phyloP scores from a whole-genome alignment of 2,797 vertebrate species.

The Selene dorsalis region DNA sequence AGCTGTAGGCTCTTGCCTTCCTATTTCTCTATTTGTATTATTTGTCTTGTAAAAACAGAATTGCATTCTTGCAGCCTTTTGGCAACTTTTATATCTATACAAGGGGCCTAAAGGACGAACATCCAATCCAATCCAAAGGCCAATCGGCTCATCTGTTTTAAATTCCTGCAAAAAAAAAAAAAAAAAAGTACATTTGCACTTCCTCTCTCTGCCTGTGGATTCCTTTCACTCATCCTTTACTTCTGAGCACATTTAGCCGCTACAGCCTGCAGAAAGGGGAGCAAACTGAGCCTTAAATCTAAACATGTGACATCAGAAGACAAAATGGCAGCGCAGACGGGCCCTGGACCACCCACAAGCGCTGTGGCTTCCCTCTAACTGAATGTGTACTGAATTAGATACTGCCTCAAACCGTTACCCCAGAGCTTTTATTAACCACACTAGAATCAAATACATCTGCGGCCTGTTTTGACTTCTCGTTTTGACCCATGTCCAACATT shows the following conservation, averaged over 20 bases:
- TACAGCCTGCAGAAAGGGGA: conserved; percentile 51
- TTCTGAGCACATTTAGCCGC: conserved; percentile 52
- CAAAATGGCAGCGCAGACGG: conserved; percentile 70
- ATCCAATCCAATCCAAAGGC: conserved; percentile 50
- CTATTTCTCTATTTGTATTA: conserved; percentile 47
- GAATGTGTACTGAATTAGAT: conserved; percentile 75
- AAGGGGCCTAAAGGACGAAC: conserved; percentile 35
- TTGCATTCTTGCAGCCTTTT: conserved; percentile 42
- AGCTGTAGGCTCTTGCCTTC: conserved; percentile 49
- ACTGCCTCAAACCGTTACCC: conserved; percentile 53
- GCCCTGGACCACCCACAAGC: conserved; percentile 69
- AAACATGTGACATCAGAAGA: conserved; percentile 80
- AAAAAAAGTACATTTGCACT: conserved; percentile 35
- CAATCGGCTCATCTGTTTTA: conserved; percentile 52
- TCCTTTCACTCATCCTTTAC: conserved; percentile 58
- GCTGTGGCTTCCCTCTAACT: conserved; percentile 65
- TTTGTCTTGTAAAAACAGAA: conserved; percentile 60
- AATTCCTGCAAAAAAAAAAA: conserved; percentile 25
- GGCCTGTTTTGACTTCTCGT: conserved; percentile 71
- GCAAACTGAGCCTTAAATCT: conserved; percentile 77
- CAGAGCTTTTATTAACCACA: conserved; percentile 66
- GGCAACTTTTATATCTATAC: conserved; percentile 27
- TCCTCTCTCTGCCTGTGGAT: conserved; percentile 38
- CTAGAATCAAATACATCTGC: conserved; percentile 59
- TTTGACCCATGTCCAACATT: conserved; percentile 72